Base-by-base conservation (phyloP, 2,888 invertebrate genomes). In the Drosophila paramelanica region DNA sequence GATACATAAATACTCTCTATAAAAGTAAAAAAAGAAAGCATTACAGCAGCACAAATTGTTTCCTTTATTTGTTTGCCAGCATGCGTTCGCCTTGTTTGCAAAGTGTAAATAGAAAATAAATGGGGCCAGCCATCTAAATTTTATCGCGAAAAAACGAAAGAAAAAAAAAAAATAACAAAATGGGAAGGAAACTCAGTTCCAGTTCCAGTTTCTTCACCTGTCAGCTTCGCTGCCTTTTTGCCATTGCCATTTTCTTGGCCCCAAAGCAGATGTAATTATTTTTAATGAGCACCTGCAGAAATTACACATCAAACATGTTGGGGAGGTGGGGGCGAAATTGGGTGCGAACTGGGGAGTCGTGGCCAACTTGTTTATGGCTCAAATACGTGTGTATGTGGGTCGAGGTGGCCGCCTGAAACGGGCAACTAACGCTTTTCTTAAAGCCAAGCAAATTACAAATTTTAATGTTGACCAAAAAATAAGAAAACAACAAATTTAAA, bases 241-340 rank as follows among this genome's bases (percentile, higher is more conserved):
- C 68, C 77, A 73, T 67, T 65, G 72, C 64, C 73, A 68, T 76
- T 76, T 76, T 76, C 77, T 74, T 77, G 65, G 70, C 77, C 79
- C 79, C 62, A 83, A 79, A 74, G 82, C 82, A 86, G 83, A 81
- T 84, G 83, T 84, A 84, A 84, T 84, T 84, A 84, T 86, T 84
- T 84, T 84, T 84, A 84, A 84, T 84, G 83, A 84, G 83, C 87
- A 83, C 75, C 84, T 86, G 86, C 80, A 86, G 68, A 81, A 84
- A 84, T 86, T 86, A 83, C 86, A 84, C 87, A 84, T 84, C 83
- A 86, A 84, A 86, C 83, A 77, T 74, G 73, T 57, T 66, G 33
- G 27, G 23, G 23, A 46, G 42, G 14, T 8, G 13, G 17, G 14
- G 2, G 11, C 11, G 13, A 36, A 36, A 36, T n/a, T 1, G 13